phyloP scores from a whole-genome alignment of 2,113 vertebrate species.

The Eulemur rufifrons region DNA sequence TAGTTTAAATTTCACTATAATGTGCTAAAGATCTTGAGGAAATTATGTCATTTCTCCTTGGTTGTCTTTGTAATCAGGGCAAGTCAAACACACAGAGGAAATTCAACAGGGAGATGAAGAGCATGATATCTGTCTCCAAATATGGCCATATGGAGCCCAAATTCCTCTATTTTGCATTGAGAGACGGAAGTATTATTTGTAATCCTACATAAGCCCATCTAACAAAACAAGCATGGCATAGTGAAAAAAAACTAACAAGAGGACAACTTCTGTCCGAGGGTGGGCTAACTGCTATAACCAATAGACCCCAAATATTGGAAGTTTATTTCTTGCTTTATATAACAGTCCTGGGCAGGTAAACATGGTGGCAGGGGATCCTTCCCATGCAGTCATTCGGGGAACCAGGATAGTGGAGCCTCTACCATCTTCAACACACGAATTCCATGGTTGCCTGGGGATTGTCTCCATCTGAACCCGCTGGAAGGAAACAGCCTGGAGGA shows the following conservation, averaged over 20 bases:
- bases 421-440: neutral
- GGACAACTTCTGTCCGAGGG: neutral
- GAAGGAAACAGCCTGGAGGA: neutral
- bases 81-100: neutral
- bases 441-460: neutral
- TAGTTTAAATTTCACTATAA: neutral
- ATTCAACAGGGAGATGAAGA: neutral
- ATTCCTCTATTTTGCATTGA: neutral
- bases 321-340: neutral
- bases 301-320: neutral
- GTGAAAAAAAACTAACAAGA: neutral
- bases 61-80: neutral
- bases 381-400: neutral
- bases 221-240: neutral
- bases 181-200: neutral
- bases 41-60: neutral
- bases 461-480: neutral
- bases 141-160: neutral
- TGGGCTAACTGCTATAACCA: neutral
- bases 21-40: constrained; percentile 11
- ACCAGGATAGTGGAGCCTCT: neutral
- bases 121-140: neutral
- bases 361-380: no score
- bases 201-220: neutral
- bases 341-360: neutral